Conservation (phyloP, 2,888 invertebrate genomes). For the Atherix ibis region DNA sequence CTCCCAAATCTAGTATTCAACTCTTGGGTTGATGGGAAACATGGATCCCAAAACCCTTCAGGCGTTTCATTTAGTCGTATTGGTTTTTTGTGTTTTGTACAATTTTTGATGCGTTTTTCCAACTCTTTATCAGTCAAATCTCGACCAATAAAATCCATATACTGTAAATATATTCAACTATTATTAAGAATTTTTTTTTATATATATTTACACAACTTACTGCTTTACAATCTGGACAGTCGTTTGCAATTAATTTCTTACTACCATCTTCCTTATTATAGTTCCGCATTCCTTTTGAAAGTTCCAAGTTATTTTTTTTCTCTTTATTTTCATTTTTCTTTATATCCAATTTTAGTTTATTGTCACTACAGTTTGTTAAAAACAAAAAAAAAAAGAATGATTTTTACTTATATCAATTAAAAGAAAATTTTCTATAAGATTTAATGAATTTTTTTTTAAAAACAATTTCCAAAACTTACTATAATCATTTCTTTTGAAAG, state of each 20-base stretch:
- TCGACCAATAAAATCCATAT: slow-evolving; percentile 13
- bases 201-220: neutral
- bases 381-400: neutral
- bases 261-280: neutral
- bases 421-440: too few species aligned
- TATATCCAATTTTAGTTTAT: slow-evolving; percentile 1
- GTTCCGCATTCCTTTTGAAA: too few species aligned
- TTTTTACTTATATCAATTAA: too few species aligned
- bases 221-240: neutral
- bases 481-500: too few species aligned
- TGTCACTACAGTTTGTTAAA: neutral
- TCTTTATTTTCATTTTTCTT: neutral
- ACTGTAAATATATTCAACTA: neutral
- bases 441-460: too few species aligned
- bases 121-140: slow-evolving; percentile 20
- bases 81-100: slow-evolving; percentile 17
- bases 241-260: neutral
- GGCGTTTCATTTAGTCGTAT: slow-evolving; percentile 19
- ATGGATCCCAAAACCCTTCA: slow-evolving; percentile 28
- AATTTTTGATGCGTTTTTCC: slow-evolving; percentile 19
- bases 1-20: too few species aligned
- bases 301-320: too few species aligned
- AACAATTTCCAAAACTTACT: too few species aligned
- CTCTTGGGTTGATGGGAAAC: slow-evolving; percentile 20
- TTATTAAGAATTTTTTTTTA: neutral